These are phyloP conservation scores for Ennomos quercinarius DNA, from an alignment of 2,888 invertebrate genomes.

Conservation along the genomic window DNA sequence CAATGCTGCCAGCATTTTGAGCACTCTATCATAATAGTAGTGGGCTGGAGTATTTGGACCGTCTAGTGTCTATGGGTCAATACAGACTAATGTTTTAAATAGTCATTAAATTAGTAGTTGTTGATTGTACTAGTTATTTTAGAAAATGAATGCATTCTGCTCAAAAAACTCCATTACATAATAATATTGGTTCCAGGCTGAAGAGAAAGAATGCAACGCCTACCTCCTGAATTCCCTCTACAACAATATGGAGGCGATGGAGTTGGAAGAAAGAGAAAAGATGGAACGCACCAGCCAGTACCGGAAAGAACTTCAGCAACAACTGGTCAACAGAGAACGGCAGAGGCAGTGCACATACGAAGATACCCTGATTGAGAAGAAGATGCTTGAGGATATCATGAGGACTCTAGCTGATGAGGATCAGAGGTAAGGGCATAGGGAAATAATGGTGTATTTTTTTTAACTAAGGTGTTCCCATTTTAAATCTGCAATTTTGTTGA, in stretches of 20 bases:
- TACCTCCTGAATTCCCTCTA: constrained; percentile 65
- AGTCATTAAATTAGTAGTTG: no score
- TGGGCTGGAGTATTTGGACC: no score
- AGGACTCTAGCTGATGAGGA: constrained; percentile 87
- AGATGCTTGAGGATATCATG: constrained; percentile 86
- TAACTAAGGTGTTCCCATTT: no score
- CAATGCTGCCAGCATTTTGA: no score
- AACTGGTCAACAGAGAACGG: constrained; percentile 82
- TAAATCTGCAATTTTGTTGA: no score
- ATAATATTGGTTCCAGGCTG: constrained; percentile 50
- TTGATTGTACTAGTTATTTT: no score
- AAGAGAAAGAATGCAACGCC: constrained; percentile 65
- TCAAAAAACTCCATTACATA: no score
- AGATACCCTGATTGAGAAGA: constrained; percentile 86
- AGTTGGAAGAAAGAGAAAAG: constrained; percentile 56
- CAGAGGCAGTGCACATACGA: constrained; percentile 82
- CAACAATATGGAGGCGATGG: constrained; percentile 67
- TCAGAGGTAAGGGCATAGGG: constrained; percentile 64
- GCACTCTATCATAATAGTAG: no score
- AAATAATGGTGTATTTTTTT: no score
- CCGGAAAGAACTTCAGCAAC: constrained; percentile 83
- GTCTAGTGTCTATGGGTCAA: no score
- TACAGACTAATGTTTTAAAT: no score
- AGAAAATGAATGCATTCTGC: no score
- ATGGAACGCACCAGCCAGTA: constrained; percentile 64